Percentiles rank a stretch among this genome's conserved stretches.
phyloP scores from a whole-genome alignment of 2,113 vertebrate genomes.

The Jaculus jaculus region DNA sequence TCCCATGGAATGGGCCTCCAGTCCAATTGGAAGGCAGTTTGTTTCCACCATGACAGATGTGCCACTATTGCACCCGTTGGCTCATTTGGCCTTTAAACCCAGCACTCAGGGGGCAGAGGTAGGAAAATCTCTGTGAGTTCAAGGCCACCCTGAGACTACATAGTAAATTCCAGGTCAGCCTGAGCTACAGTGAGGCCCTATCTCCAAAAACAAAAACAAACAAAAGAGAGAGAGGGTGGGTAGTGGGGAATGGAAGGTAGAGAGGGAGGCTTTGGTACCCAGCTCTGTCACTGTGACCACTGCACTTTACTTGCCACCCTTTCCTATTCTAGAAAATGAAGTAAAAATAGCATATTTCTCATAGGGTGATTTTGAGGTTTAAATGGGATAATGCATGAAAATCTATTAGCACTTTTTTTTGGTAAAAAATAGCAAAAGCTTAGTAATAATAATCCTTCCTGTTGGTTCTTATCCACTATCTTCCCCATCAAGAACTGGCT shows the following conservation, averaged over 20 bases:
- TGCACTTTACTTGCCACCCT: background rate
- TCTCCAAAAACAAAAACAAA: no score
- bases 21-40: no score
- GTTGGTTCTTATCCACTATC: background rate
- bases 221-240: no score
- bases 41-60: no score
- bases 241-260: background rate
- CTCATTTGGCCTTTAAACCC: no score
- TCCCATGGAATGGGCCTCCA: no score
- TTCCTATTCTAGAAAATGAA: background rate
- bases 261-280: background rate
- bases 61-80: no score
- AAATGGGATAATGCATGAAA: background rate
- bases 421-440: background rate
- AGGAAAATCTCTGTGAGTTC: no score
- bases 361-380: slow-evolving; percentile 15
- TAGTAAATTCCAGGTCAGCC: no score
- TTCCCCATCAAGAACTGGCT: background rate
- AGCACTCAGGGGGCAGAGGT: no score
- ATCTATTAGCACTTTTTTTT: background rate
- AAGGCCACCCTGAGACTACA: no score
- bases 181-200: no score
- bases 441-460: background rate
- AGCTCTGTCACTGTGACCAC: background rate
- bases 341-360: background rate